Base-by-base conservation (phyloP, 2,888 invertebrate species). In the Drosophila pullipes region DNA sequence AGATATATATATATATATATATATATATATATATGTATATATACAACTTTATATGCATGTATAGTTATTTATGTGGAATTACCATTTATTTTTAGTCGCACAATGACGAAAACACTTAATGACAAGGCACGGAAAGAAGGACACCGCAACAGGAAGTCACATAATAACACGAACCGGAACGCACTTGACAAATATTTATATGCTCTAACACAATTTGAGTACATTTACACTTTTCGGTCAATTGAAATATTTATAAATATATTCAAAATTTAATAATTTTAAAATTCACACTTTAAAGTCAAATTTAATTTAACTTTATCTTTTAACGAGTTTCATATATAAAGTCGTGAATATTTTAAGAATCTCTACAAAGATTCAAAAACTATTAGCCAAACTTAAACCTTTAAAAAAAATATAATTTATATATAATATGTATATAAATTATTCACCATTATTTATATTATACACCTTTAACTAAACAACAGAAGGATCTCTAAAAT, bases 91-190 rank as follows among this genome's bases (percentile, higher is more conserved):
- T 78, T 53, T 74, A 47, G 74, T 39, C 62, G 22, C 49, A 70
- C 44, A 69, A 73, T 73, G 73, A 78, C 73, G 73, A 77, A 72
- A 69, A 73, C 68, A 69, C 68, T 73, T 78, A 62, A 67, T 63
- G 64, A 49, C 37, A 35, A 54, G 50, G 49, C 41, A 37, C 35
- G 63, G 52, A 28, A 59, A 47, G 13, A 49, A 22, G 61, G 33
- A 37, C 41, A 68, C 49, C 67, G 49, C 63, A 62, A 33, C 78
- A 81, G 78, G 65, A 78, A 77, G 65, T 77, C 82, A 31, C 35
- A 76, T 65, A 68, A 81, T 57, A 77, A 58, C 65, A 60, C 67
- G 55, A 78, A 53, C 57, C 65, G 73, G 61, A 69, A 62, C 54
- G 28, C 62, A 72, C 62, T 71, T 67, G 75, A 72, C 75, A 75